Base-by-base conservation (phyloP, 2,888 invertebrate species). In the Orchesella flavescens region DNA sequence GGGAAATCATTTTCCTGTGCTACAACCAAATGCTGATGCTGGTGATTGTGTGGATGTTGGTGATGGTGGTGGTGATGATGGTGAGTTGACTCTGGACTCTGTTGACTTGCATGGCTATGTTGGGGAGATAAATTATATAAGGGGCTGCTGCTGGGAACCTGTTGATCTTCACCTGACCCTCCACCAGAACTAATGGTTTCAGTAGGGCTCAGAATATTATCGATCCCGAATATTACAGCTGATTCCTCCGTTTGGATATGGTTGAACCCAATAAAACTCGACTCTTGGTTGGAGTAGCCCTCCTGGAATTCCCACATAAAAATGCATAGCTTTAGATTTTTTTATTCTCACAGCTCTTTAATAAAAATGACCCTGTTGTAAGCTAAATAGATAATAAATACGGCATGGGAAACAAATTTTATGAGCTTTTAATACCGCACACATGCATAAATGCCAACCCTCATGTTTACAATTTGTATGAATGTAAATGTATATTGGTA, bases 121-220 rank as follows among this genome's bases (percentile, higher is more conserved):
- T 84, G 82, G 66, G 86, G 84, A 65, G 84, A 84, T 78, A 86
- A 82, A 84, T 82, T 85, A 77, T 83, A 85, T 49, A 85, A 75
- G 78, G 86, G 83, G 68, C 85, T 85, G 81, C 84, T 78, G 83
- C 85, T 86, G 71, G 86, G 86, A 72, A 86, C 86, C 83, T 86
- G 85, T 86, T 86, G 86, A 85, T 86, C 86, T 73, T 84, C 83
- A 63, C 83, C 83, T 65, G 83, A 82, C 73, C 85, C 82, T 65
- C 69, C 77, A 78, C 77, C 61, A 74, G 77, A 63, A 57, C 77
- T 81, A 49, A 80, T 59, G 73, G 76, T 84, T 77, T 77, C 77
- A 43, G 77, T 82, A n/a, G 85, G 84, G 79, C 86, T 85, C 21
- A 85, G 79, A 66, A 85, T 86, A 71, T 84, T 85, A 63, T 86